A percentile compares a stretch with the other conserved stretches of the same genome.
phyloP scores from a whole-genome alignment of 2,113 vertebrate species.

The Otis tarda region DNA sequence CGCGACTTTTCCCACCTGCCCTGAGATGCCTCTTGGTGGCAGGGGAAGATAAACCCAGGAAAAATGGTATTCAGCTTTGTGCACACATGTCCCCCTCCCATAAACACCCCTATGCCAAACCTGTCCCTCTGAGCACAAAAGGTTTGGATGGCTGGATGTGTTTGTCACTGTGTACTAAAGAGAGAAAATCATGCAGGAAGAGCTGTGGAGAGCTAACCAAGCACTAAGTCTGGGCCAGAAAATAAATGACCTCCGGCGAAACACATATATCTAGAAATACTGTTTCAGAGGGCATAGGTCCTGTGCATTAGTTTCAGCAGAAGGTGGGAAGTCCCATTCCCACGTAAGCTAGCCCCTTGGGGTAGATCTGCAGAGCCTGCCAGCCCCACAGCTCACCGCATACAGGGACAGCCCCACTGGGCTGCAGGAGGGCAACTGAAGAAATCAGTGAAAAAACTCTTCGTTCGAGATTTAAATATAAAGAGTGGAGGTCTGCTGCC shows the following conservation, averaged over 20 bases:
- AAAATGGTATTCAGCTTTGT: background rate
- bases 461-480: background rate
- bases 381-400: background rate
- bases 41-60: background rate
- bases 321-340: background rate
- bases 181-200: background rate
- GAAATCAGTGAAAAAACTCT: rapidly evolving
- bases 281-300: background rate
- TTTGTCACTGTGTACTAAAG: background rate
- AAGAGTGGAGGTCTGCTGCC: background rate
- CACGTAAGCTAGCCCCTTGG: rapidly evolving
- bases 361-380: background rate
- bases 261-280: background rate
- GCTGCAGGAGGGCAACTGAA: background rate
- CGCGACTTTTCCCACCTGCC: background rate
- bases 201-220: background rate
- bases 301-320: background rate
- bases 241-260: background rate
- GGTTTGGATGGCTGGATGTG: background rate
- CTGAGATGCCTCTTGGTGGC: background rate
- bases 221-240: background rate
- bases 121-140: background rate
- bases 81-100: background rate
- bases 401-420: background rate
- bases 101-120: background rate